Evolutionary conservation across 2,888 invertebrate species (phyloP).

Genomic region (Ctenicera cuprea): DNA sequence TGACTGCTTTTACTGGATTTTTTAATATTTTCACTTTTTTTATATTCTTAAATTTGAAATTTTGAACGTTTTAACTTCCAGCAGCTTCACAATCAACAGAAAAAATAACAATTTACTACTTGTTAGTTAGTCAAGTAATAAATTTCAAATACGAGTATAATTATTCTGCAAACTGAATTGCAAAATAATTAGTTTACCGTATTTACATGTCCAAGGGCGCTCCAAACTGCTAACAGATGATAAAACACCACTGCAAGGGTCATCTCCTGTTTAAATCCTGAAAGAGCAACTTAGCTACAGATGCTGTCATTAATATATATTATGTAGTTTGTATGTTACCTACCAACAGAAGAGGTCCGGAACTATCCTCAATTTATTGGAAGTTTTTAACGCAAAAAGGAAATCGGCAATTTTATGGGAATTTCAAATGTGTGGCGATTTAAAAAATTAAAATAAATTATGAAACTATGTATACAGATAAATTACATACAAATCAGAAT

Average conservation of each 20-base stretch:
- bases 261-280: slow-evolving; percentile 58
- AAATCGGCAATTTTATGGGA: background rate
- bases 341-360: slow-evolving; percentile 52
- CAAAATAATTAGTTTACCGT: slow-evolving; percentile 66
- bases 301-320: slow-evolving; percentile 48
- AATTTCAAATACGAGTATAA: slow-evolving; percentile 52
- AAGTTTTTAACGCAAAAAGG: background rate
- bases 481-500: slow-evolving; percentile 54
- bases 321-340: slow-evolving; percentile 53
- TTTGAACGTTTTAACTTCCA: background rate
- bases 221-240: slow-evolving; percentile 55
- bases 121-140: slow-evolving; percentile 36
- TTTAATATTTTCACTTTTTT: too few relatives aligned
- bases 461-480: background rate
- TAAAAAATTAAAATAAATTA: too few relatives aligned
- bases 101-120: slow-evolving; percentile 33
- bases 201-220: slow-evolving; percentile 59
- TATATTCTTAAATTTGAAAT: slow-evolving; percentile 4
- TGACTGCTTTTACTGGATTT: slow-evolving; percentile 26
- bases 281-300: slow-evolving; percentile 59
- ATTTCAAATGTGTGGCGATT: background rate
- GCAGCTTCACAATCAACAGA: slow-evolving; percentile 32
- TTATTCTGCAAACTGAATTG: slow-evolving; percentile 67
- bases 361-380: slow-evolving; percentile 36
- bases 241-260: slow-evolving; percentile 47